Conservation (phyloP, 2,113 vertebrate species). For the Nothobranchius kuhntae region DNA sequence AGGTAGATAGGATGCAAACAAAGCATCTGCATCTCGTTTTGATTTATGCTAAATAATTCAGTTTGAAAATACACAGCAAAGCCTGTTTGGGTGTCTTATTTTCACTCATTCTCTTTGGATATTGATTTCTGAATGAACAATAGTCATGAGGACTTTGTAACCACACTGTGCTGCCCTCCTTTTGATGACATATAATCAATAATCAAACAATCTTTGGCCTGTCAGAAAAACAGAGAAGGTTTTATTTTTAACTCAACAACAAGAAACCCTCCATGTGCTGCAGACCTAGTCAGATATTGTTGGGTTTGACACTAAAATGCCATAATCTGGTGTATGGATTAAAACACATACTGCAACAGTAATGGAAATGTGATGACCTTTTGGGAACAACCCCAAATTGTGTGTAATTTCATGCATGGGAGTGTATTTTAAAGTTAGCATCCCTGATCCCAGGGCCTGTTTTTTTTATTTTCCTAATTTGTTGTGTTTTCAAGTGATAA, state of each 20-base stretch:
- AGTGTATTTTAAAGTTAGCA: constrained; percentile 1
- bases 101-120: constrained; percentile 23
- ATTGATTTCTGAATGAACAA: constrained; percentile 10
- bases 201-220: constrained; percentile 48
- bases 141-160: constrained; percentile 47
- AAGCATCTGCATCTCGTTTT: constrained; percentile 42
- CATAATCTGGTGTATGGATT: constrained; percentile 7
- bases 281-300: constrained; percentile 10
- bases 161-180: constrained; percentile 32
- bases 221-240: neutral
- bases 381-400: neutral
- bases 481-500: constrained; percentile 58
- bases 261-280: no score
- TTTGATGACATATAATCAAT: constrained; percentile 45
- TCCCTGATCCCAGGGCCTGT: constrained; percentile 44
- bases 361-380: neutral
- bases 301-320: constrained; percentile 15
- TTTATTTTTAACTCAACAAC: neutral
- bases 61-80: constrained; percentile 41
- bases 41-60: constrained; percentile 41
- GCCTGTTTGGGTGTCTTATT: constrained; percentile 36
- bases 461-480: constrained; percentile 46
- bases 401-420: neutral
- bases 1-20: constrained; percentile 52
- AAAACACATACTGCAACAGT: neutral